Conservation (phyloP, 2,888 invertebrate species). For the Polydesmus complanatus region DNA sequence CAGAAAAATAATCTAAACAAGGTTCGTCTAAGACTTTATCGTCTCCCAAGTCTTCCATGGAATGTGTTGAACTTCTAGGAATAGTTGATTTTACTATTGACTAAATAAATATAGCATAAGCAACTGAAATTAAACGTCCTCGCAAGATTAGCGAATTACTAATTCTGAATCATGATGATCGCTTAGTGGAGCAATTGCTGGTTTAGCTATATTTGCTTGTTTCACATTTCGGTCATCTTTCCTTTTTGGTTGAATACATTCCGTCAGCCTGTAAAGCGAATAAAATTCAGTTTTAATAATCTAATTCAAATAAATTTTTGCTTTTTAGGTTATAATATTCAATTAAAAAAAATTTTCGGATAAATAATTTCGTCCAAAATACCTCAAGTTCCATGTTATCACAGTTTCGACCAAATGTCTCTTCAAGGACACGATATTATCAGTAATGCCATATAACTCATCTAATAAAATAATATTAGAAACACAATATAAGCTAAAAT, state of each 20-base stretch:
- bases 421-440: conserved; percentile 37
- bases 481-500: not conserved
- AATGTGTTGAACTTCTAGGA: not conserved
- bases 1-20: not conserved
- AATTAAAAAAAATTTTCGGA: not conserved
- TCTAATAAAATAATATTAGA: not conserved
- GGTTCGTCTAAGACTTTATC: not conserved
- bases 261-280: conserved; percentile 27
- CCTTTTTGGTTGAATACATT: conserved; percentile 35
- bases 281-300: not conserved
- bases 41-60: not conserved
- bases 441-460: conserved; percentile 21
- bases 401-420: conserved; percentile 53
- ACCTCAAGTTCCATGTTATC: conserved; percentile 50
- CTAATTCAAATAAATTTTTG: not conserved
- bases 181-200: not conserved
- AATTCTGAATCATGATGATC: not conserved
- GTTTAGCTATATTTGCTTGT: not conserved
- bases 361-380: no score
- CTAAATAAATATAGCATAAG: not conserved
- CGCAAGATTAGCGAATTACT: not conserved
- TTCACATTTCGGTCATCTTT: conserved; percentile 28
- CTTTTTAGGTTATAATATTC: no score
- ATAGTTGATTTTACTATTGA: not conserved
- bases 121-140: not conserved